These are phyloP conservation scores for Exocentrus adspersus DNA, from an alignment of 2,888 invertebrate species.

Conservation along the genomic window DNA sequence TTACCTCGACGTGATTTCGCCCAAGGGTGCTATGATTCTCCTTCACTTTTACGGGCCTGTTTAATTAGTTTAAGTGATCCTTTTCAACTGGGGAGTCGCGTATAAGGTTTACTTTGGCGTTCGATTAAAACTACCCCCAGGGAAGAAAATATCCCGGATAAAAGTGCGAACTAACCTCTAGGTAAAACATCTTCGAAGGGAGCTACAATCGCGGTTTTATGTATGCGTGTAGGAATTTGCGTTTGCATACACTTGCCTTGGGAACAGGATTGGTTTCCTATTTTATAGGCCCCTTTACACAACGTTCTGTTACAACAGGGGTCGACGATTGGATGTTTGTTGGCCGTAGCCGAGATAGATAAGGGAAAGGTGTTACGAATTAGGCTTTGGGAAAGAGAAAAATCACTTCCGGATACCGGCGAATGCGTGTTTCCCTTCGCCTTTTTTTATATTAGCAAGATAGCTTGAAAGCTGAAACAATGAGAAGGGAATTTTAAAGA, in stretches of 20 bases:
- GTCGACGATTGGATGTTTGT: constrained; percentile 5
- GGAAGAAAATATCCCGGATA: too few relatives aligned
- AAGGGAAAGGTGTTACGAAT: constrained; percentile 7
- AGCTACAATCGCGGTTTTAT: background rate
- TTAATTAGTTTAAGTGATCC: constrained; percentile 7
- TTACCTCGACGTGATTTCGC: constrained; percentile 15
- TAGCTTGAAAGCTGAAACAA: too few relatives aligned
- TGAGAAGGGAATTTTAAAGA: too few relatives aligned
- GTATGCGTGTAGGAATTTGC: background rate
- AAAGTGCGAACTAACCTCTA: too few relatives aligned
- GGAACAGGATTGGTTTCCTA: constrained; percentile 54
- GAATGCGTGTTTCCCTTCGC: too few relatives aligned
- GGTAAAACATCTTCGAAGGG: too few relatives aligned
- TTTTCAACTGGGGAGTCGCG: background rate
- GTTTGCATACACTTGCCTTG: constrained; percentile 51
- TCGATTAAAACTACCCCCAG: background rate
- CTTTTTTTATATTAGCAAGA: too few relatives aligned
- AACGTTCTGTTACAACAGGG: constrained; percentile 1
- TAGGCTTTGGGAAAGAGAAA: constrained; percentile 5
- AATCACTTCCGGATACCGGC: background rate
- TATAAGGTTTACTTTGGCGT: too few relatives aligned
- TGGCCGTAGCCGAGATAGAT: constrained; percentile 3
- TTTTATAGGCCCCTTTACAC: constrained; percentile 49
- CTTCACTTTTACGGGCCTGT: background rate
- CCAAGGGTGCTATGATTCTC: background rate